A percentile compares a stretch with the other conserved stretches of the same genome.
phyloP scores from a whole-genome alignment of 2,113 vertebrate species.

The Cottus gobio region DNA sequence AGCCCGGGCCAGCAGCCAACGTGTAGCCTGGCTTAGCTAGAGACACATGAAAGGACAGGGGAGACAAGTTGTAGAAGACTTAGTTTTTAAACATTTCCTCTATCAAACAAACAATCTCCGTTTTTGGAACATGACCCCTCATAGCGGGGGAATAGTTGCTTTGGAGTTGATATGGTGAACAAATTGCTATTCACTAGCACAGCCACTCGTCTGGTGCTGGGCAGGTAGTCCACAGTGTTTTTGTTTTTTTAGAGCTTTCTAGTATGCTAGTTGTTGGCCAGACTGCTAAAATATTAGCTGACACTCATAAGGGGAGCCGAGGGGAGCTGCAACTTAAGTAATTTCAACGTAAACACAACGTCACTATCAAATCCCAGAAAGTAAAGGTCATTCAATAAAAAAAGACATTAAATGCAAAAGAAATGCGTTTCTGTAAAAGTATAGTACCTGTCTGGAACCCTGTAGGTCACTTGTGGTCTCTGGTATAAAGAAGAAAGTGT shows the following conservation, averaged over 20 bases:
- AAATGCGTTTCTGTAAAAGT: background rate
- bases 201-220: background rate
- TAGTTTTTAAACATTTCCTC: background rate
- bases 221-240: background rate
- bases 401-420: background rate
- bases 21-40: constrained; percentile 86
- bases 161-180: background rate
- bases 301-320: background rate
- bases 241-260: background rate
- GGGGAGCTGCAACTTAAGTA: background rate
- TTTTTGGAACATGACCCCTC: too few species aligned
- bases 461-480: constrained; percentile 86
- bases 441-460: constrained; percentile 87
- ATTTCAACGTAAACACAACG: background rate
- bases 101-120: background rate
- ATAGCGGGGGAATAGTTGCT: background rate
- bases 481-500: constrained; percentile 85
- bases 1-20: constrained; percentile 87
- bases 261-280: background rate
- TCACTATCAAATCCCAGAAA: background rate
- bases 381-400: background rate
- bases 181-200: too few species aligned
- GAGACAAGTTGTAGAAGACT: background rate
- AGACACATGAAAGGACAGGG: background rate
- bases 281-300: background rate